Percentiles rank a stretch among this genome's conserved stretches.
Evolutionary conservation across 2,113 vertebrate genomes (phyloP).

Genomic region (Calyptommatus sinebrachiatus): DNA sequence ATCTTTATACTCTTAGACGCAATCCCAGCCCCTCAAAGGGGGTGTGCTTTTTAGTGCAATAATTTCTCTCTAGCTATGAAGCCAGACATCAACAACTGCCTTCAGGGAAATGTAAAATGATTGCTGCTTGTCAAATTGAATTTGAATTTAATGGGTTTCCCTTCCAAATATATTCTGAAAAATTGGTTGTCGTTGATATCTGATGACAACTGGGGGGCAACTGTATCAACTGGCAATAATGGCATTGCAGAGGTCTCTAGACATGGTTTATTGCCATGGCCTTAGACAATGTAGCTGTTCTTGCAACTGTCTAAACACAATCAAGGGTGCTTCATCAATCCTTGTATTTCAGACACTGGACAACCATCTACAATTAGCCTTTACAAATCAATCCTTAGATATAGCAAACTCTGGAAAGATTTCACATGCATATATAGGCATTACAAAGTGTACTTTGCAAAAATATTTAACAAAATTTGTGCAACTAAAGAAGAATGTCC

Average conservation of each 20-base stretch:
- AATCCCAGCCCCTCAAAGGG: not conserved
- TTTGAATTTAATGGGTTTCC: constrained; percentile 10
- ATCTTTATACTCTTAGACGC: not conserved
- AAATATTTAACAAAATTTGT: too few species aligned
- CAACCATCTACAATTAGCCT: not conserved
- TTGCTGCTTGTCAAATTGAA: constrained; percentile 17
- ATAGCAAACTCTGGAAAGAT: too few species aligned
- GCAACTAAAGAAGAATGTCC: too few species aligned
- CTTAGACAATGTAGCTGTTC: constrained; percentile 2
- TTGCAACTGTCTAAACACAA: not conserved
- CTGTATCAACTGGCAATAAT: constrained; percentile 3
- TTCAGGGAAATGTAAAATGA: constrained; percentile 21
- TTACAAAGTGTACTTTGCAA: too few species aligned
- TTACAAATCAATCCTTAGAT: too few species aligned
- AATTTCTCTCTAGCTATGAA: constrained; percentile 9
- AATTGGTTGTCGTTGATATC: constrained; percentile 8
- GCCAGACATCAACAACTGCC: not conserved
- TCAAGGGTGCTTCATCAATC: too few species aligned
- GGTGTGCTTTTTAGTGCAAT: not conserved
- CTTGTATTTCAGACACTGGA: not conserved
- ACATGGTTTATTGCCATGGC: constrained; percentile 1
- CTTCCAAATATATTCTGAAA: not conserved
- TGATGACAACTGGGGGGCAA: constrained; percentile 21
- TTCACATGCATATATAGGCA: too few species aligned
- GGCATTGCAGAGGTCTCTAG: not conserved